These are phyloP conservation scores for Procambarus clarkii DNA, from an alignment of 1,140 invertebrate species.

Conservation along the genomic window DNA sequence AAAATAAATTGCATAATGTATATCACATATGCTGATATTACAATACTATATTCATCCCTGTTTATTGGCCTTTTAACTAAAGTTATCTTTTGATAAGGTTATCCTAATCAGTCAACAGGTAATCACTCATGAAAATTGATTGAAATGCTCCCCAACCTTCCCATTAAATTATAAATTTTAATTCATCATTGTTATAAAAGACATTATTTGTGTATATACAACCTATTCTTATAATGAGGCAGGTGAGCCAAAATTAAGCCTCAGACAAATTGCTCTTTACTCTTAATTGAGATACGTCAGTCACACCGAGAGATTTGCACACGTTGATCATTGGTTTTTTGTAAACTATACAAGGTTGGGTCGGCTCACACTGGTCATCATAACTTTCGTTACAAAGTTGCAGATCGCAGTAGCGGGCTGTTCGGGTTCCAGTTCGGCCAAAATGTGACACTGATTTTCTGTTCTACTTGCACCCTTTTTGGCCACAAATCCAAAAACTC, in stretches of 20 bases:
- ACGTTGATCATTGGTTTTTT: background rate
- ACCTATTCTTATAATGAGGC: conserved; percentile 5
- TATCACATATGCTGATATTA: conserved; percentile 6
- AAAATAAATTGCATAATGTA: background rate
- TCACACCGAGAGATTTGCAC: background rate
- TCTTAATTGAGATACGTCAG: background rate
- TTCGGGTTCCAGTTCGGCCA: conserved; percentile 95
- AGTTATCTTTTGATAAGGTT: background rate
- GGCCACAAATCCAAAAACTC: conserved; percentile 95
- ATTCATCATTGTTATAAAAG: background rate
- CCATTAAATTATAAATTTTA: background rate
- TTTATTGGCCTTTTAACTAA: background rate
- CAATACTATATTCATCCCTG: background rate
- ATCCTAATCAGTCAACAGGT: background rate
- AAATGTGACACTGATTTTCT: conserved; percentile 97
- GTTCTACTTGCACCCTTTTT: conserved; percentile 86
- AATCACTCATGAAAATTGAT: background rate
- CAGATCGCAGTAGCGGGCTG: conserved; percentile 97
- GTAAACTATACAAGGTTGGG: conserved; percentile 68
- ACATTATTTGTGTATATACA: conserved; percentile 33
- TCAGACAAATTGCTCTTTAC: background rate
- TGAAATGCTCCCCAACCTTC: background rate
- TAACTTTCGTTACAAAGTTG: conserved; percentile 95
- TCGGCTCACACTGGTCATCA: conserved; percentile 77
- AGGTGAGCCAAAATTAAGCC: background rate